These are phyloP conservation scores for Circaetus gallicus DNA, from an alignment of 2,113 vertebrate genomes.

Conservation along the genomic window DNA sequence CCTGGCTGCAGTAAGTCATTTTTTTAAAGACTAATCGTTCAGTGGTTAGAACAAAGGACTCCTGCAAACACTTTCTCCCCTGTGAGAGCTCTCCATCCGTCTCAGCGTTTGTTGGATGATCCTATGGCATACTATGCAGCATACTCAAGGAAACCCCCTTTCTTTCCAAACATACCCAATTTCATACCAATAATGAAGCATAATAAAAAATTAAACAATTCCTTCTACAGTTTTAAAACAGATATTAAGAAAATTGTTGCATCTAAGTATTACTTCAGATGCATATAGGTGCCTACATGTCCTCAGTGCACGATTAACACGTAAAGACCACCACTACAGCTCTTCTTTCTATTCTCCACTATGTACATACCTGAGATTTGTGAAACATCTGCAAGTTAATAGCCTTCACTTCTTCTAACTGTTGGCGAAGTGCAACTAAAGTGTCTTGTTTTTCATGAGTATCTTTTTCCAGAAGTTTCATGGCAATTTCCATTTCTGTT, in stretches of 20 bases:
- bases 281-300: background rate
- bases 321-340: background rate
- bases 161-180: background rate
- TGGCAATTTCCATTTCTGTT: constrained; percentile 97
- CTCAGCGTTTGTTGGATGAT: background rate
- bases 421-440: constrained; percentile 86
- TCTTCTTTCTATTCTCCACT: background rate
- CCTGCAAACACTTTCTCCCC: background rate
- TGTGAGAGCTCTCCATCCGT: background rate
- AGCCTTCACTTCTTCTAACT: constrained; percentile 93
- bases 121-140: background rate
- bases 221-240: background rate
- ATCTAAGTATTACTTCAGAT: background rate
- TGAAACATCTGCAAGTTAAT: constrained; percentile 97
- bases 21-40: background rate
- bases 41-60: background rate
- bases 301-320: fast-evolving
- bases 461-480: constrained; percentile 97
- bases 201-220: background rate
- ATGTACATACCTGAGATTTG: constrained; percentile 84
- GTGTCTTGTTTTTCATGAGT: constrained; percentile 96
- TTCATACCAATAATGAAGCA: background rate
- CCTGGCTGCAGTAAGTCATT: background rate
- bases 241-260: background rate
- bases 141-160: background rate